These are phyloP conservation scores for Drosophila meridionalis DNA, from an alignment of 2,888 invertebrate species.

Conservation along the genomic window DNA sequence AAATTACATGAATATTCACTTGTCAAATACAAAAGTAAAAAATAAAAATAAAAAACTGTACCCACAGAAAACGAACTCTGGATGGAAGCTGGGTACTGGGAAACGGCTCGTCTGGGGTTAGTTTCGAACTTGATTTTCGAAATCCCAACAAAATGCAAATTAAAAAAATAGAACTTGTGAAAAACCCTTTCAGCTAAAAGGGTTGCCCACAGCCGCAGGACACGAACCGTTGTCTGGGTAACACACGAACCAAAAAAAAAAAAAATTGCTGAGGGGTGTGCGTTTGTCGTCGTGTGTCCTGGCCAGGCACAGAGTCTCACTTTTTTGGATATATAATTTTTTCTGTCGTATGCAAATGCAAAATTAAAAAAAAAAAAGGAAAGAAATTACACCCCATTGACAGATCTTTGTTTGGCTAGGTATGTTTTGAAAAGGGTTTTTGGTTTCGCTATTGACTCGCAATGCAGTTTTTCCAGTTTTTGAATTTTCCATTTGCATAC, in stretches of 20 bases:
- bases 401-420: constrained; percentile 34
- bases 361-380: constrained; percentile 9
- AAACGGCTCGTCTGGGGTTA: constrained; percentile 65
- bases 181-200: constrained; percentile 81
- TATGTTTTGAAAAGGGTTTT: constrained; percentile 65
- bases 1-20: constrained; percentile 84
- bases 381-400: constrained; percentile 60
- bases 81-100: constrained; percentile 25
- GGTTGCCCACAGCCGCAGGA: constrained; percentile 81
- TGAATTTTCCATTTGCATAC: constrained; percentile 58
- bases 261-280: constrained; percentile 61
- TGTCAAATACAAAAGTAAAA: constrained; percentile 80
- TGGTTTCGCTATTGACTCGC: constrained; percentile 52
- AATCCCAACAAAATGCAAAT: constrained; percentile 83
- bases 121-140: constrained; percentile 76
- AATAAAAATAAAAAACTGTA: constrained; percentile 38
- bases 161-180: constrained; percentile 72
- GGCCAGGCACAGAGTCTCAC: constrained; percentile 75
- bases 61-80: constrained; percentile 41
- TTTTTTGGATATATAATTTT: constrained; percentile 69
- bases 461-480: constrained; percentile 44
- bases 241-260: constrained; percentile 54
- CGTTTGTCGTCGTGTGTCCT: constrained; percentile 73
- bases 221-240: constrained; percentile 70
- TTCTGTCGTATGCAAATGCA: constrained; percentile 71